A percentile compares a stretch with the other conserved stretches of the same genome.
Evolutionary conservation across 23 tunicate genomes (phyloP).

Genomic region (Styela plicata): DNA sequence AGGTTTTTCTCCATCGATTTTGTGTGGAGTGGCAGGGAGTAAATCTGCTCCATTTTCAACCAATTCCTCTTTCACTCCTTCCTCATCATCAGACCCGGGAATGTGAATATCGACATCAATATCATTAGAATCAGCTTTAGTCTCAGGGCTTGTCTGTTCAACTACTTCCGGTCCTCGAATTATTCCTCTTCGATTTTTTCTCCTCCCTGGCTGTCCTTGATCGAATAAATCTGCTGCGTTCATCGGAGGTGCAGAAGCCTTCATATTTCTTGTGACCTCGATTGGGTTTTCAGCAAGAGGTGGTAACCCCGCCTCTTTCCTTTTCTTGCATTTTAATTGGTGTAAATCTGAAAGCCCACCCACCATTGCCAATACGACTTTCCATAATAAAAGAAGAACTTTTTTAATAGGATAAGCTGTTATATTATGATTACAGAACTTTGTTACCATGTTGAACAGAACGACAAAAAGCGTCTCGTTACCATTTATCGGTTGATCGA

Average conservation of each 20-base stretch:
- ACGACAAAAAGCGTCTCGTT: conserved; percentile 54
- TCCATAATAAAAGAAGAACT: conserved; percentile 79
- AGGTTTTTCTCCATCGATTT: not conserved
- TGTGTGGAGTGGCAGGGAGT: conserved; percentile 6
- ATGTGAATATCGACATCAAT: not conserved
- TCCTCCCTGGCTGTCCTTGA: conserved; percentile 47
- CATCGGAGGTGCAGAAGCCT: conserved; percentile 89
- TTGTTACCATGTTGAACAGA: conserved; percentile 63
- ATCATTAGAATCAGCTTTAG: not conserved
- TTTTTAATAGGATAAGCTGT: conserved; percentile 73
- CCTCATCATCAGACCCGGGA: not conserved
- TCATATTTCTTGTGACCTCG: conserved; percentile 65
- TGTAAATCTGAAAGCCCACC: conserved; percentile 59
- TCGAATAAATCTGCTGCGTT: conserved; percentile 75
- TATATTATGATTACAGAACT: conserved; percentile 59
- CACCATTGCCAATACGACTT: conserved; percentile 62
- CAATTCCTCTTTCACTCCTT: not conserved
- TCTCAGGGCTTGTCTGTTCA: not conserved
- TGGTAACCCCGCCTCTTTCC: conserved; percentile 48
- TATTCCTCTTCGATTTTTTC: conserved; percentile 35
- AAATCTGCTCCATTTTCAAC: conserved; percentile 22
- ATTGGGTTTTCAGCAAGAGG: conserved; percentile 63
- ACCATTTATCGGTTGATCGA: conserved; percentile 47
- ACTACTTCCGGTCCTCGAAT: conserved; percentile 14
- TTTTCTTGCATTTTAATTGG: conserved; percentile 34